Base-by-base conservation (phyloP, 2,888 invertebrate species). In the Apocheima hispidaria region DNA sequence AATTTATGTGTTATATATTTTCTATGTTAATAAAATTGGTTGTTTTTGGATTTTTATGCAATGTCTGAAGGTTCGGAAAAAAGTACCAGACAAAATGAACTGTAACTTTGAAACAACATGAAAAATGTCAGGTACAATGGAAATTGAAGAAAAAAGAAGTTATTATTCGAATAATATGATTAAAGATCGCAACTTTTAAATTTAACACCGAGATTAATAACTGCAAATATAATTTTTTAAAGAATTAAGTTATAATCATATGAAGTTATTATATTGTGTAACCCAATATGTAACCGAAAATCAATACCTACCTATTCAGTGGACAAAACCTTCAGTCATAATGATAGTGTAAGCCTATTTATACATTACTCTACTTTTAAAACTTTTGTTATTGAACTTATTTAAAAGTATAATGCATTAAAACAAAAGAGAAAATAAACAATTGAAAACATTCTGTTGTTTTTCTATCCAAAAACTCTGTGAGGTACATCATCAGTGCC, bases 311-410 rank as follows among this genome's bases (percentile, higher is more conserved):
- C 81, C 78, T 86, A 86, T 80, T 82, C 86, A 86, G 78, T 83
- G 82, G 77, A 81, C 79, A 75, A 83, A 51, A 84, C 80, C 77
- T 81, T 84, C 90, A 88, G 88, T 83, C 81, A 78, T 90, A 86
- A 84, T 79, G 79, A 85, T 90, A 92, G 86, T 78, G 69, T 92
- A 91, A 92, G 92, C 77, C 86, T 91, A 91, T 92, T 90, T 92
- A 92, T 91, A 90, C 88, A 86, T 80, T 66, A 80, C 77, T 87
- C 78, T 87, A 86, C 79, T 83, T 60, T 86, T 84, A 84, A 81
- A 84, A 84, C 77, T 91, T 92, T 92, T 92, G 91, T 92, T 92
- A 91, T 89, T 83, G 77, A 89, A 89, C 88, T 87, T 91, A 91
- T 92, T 92, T 90, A 91, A 88, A 80, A 87, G 89, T 90, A 87